Percentiles rank a stretch among this genome's conserved stretches.
Conservation (phyloP, 2,888 invertebrate species). For the Rhamphomyia laevipes region DNA sequence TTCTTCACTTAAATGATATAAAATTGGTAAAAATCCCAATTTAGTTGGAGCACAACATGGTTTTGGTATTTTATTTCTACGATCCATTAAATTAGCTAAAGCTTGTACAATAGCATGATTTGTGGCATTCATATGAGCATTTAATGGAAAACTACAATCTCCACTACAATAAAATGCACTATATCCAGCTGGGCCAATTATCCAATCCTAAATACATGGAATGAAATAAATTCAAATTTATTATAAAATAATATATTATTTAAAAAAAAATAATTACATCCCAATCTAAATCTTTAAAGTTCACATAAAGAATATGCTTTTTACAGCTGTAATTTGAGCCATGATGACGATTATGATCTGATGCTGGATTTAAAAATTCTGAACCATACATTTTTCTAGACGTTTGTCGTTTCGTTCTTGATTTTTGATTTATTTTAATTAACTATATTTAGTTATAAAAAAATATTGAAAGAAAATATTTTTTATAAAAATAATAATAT, state of each 20-base stretch:
- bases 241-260: too few species aligned
- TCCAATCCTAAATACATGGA: conserved; percentile 96
- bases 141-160: conserved; percentile 86
- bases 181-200: conserved; percentile 91
- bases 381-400: conserved; percentile 29
- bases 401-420: conserved; percentile 27
- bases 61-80: conserved; percentile 48
- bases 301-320: conserved; percentile 83
- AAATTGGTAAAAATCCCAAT: conserved; percentile 72
- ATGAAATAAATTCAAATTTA: conserved; percentile 15
- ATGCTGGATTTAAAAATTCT: conserved; percentile 29
- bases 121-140: conserved; percentile 89
- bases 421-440: conserved; percentile 27
- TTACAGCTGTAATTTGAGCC: conserved; percentile 57
- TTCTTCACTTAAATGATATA: conserved; percentile 80
- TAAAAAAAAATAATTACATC: conserved; percentile 43
- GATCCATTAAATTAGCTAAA: conserved; percentile 51
- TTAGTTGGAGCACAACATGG: conserved; percentile 87
- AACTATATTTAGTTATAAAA: conserved; percentile 22
- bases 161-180: conserved; percentile 90
- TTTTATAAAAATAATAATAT: conserved; percentile 9
- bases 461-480: neutral
- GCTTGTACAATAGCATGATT: conserved; percentile 95
- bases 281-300: conserved; percentile 81
- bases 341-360: conserved; percentile 26